Conservation (phyloP, 2,888 invertebrate genomes). For the Spialia ferax region DNA sequence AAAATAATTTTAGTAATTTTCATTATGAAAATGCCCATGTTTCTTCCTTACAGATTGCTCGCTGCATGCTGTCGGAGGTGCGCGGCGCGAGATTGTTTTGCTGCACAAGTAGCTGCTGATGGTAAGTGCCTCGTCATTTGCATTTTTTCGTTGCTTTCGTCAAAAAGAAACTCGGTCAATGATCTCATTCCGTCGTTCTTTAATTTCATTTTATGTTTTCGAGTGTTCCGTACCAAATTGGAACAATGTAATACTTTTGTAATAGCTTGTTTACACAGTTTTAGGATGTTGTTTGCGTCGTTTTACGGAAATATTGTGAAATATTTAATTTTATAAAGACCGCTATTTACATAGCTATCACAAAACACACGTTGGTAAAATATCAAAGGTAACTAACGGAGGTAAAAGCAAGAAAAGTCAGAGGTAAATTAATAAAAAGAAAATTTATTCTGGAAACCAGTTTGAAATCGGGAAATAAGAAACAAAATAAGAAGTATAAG, state of each 20-base stretch:
- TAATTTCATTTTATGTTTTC: slow-evolving; percentile 6
- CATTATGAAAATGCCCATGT: neutral
- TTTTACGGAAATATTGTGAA: no score
- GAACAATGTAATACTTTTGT: neutral
- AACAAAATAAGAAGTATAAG: neutral
- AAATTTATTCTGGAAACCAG: neutral
- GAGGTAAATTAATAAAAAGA: no score
- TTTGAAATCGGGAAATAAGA: neutral
- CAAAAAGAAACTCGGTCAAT: slow-evolving; percentile 12
- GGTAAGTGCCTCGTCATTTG: neutral
- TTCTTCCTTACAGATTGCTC: neutral
- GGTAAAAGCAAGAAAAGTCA: no score
- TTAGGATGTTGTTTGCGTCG: neutral
- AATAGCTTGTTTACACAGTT: neutral
- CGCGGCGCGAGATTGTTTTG: neutral
- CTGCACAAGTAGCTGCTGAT: slow-evolving; percentile 4
- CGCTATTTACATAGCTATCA: no score
- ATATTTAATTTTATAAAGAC: no score
- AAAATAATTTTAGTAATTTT: neutral
- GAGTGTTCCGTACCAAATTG: neutral
- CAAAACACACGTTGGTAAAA: no score
- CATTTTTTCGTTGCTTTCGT: slow-evolving; percentile 4
- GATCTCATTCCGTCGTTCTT: slow-evolving; percentile 7
- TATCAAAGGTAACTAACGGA: no score
- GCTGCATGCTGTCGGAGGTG: neutral